phyloP scores from a whole-genome alignment of 2,113 vertebrate species.

The Corydoras sp. region DNA sequence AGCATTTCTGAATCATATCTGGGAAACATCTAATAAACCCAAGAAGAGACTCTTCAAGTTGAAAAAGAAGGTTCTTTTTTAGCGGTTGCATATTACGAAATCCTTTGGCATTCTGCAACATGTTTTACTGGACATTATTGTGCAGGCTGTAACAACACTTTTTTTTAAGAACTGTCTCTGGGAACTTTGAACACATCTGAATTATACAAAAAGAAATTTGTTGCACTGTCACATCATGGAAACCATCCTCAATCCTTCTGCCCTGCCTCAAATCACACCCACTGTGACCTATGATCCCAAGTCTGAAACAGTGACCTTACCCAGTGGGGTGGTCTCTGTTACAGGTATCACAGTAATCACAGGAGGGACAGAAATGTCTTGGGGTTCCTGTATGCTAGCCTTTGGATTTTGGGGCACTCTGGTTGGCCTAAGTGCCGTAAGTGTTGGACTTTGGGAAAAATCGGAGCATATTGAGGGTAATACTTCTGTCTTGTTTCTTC shows the following conservation, averaged over 20 bases:
- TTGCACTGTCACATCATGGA: conserved; percentile 38
- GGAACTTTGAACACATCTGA: background rate
- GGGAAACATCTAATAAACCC: too few relatives aligned
- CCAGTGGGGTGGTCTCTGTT: conserved; percentile 61
- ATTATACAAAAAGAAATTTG: background rate
- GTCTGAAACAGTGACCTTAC: conserved; percentile 58
- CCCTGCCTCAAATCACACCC: conserved; percentile 32
- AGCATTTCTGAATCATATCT: too few relatives aligned
- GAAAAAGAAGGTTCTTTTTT: too few relatives aligned
- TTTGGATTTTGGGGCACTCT: conserved; percentile 67
- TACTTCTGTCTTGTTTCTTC: conserved; percentile 54
- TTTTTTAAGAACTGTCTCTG: background rate
- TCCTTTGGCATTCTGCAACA: too few relatives aligned
- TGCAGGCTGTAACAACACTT: too few relatives aligned
- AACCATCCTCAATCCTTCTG: conserved; percentile 51
- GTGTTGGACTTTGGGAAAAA: conserved; percentile 64
- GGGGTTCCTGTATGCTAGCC: conserved; percentile 65
- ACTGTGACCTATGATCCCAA: conserved; percentile 57
- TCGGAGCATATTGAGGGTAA: background rate
- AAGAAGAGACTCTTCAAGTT: too few relatives aligned
- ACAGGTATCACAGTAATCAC: conserved; percentile 65
- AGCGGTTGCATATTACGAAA: too few relatives aligned
- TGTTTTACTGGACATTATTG: too few relatives aligned
- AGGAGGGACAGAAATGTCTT: conserved; percentile 65
- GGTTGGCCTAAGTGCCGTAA: conserved; percentile 58